Percentiles rank a stretch among this genome's conserved stretches.
These are phyloP conservation scores for Barnardius zonarius DNA, from an alignment of 2,113 vertebrate species.

Conservation along the genomic window DNA sequence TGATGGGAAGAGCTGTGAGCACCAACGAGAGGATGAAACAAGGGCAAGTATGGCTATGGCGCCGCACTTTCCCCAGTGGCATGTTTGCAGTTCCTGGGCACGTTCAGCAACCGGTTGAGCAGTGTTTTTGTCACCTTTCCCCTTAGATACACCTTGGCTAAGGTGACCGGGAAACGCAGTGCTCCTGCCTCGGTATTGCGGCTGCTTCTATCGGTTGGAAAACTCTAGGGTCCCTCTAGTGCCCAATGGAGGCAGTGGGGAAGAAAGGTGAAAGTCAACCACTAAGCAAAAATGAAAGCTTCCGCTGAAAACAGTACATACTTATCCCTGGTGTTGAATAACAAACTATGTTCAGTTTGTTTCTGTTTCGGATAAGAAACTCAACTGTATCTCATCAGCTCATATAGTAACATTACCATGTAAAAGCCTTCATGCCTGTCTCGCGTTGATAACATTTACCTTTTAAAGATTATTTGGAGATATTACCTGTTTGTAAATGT, in stretches of 20 bases:
- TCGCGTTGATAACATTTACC: neutral
- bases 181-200: neutral
- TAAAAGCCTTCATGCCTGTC: neutral
- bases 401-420: neutral
- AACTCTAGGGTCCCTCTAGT: conserved; percentile 38
- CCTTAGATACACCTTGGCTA: neutral
- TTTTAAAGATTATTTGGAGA: neutral
- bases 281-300: neutral
- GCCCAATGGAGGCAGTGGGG: neutral
- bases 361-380: neutral
- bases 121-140: neutral
- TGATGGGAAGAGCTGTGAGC: neutral
- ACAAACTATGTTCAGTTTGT: neutral
- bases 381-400: neutral
- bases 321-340: neutral
- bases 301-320: neutral
- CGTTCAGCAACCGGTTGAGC: neutral
- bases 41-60: neutral
- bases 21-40: neutral
- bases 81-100: neutral
- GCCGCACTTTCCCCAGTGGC: neutral
- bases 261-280: neutral
- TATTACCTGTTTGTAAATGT: neutral
- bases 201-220: neutral
- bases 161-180: neutral